Evolutionary conservation across 35 echinoderm and acorn worm species (phyloP).

Genomic region (Antedon bifida): DNA sequence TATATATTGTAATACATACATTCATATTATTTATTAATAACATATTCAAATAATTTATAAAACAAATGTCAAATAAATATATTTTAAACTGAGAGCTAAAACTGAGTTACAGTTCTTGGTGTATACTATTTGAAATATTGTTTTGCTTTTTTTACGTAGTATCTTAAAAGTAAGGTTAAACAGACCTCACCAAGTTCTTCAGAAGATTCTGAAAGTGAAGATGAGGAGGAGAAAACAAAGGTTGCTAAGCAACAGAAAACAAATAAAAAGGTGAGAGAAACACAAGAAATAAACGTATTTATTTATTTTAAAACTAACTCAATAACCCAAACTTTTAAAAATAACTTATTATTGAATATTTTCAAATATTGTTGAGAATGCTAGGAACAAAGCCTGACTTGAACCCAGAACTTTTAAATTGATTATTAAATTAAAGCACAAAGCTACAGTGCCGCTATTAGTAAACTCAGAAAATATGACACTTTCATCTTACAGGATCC

Average conservation of each 20-base stretch:
- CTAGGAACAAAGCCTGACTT: too few species aligned
- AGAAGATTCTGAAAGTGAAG: not conserved
- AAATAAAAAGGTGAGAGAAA: not conserved
- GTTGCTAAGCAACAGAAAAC: not conserved
- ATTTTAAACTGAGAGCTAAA: too few species aligned
- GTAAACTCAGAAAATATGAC: too few species aligned
- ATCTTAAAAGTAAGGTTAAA: not conserved
- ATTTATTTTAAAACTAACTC: too few species aligned
- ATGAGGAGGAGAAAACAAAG: not conserved
- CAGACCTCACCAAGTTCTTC: not conserved
- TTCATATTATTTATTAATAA: not conserved
- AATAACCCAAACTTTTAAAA: too few species aligned
- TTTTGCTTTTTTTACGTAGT: not conserved
- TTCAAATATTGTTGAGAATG: too few species aligned
- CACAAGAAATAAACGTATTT: too few species aligned
- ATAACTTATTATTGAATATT: too few species aligned
- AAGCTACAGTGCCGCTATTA: too few species aligned
- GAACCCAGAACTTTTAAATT: too few species aligned
- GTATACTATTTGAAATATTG: not conserved
- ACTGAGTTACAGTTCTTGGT: too few species aligned
- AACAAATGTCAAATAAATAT: not conserved
- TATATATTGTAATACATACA: not conserved
- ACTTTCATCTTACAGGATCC: not conserved
- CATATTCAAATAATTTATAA: not conserved
- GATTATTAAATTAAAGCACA: too few species aligned